These are phyloP conservation scores for Pecten maximus DNA, from an alignment of 2,888 invertebrate genomes.

Conservation along the genomic window DNA sequence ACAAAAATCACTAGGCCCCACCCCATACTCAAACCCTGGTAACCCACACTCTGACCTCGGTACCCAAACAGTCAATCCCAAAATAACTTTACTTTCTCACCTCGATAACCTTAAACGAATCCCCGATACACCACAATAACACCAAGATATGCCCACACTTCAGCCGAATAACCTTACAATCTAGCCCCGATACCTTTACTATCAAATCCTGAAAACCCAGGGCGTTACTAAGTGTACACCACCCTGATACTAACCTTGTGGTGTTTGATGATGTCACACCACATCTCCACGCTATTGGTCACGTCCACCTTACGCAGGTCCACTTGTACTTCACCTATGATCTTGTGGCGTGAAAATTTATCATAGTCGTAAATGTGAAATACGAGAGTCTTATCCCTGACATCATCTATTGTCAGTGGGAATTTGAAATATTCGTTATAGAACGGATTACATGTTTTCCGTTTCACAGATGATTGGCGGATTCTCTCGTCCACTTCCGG, in stretches of 20 bases:
- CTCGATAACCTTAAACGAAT: too few relatives aligned
- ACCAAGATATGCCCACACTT: too few relatives aligned
- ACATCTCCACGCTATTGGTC: conserved; percentile 90
- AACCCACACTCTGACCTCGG: too few relatives aligned
- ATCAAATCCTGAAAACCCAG: too few relatives aligned
- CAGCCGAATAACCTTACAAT: too few relatives aligned
- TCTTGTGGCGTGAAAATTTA: conserved; percentile 93
- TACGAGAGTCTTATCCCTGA: conserved; percentile 89
- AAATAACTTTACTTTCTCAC: too few relatives aligned
- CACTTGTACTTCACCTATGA: conserved; percentile 92
- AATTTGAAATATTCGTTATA: conserved; percentile 97
- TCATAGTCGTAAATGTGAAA: conserved; percentile 87
- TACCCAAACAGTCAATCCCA: too few relatives aligned
- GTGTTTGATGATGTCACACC: conserved; percentile 93
- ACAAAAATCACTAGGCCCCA: too few relatives aligned
- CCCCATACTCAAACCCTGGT: too few relatives aligned
- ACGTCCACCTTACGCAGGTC: conserved; percentile 91
- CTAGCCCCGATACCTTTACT: too few relatives aligned
- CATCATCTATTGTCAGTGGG: conserved; percentile 93
- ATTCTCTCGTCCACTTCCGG: conserved; percentile 93
- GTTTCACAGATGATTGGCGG: conserved; percentile 92
- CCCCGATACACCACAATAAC: too few relatives aligned
- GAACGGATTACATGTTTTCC: conserved; percentile 92
- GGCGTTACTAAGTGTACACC: too few relatives aligned
- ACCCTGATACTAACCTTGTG: conserved; percentile 86